Percentiles rank a stretch among this genome's conserved stretches.
These are phyloP conservation scores for Nasonia oneida DNA, from an alignment of 2,888 invertebrate species.

Conservation along the genomic window DNA sequence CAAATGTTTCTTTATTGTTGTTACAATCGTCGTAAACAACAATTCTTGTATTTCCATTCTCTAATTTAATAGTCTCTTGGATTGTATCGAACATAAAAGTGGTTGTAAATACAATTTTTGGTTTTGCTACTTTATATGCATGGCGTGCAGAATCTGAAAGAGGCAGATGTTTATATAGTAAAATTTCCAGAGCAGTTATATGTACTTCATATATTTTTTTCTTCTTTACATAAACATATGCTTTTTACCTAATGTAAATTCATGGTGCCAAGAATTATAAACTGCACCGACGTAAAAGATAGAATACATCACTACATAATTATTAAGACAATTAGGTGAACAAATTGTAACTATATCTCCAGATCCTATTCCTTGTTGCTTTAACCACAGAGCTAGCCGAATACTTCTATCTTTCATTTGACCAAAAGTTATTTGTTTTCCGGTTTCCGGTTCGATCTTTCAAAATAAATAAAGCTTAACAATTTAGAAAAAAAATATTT, in stretches of 20 bases:
- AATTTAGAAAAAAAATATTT: neutral
- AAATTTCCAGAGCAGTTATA: too few relatives aligned
- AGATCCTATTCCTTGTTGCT: neutral
- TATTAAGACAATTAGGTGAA: neutral
- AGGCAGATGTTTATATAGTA: neutral
- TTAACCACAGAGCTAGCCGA: conserved; percentile 71
- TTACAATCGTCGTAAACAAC: neutral
- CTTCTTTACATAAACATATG: neutral
- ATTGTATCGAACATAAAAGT: neutral
- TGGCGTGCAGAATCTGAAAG: neutral
- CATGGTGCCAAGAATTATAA: neutral
- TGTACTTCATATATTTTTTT: too few relatives aligned
- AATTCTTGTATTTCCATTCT: neutral
- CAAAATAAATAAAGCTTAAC: neutral
- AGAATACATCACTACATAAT: neutral
- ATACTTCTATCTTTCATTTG: conserved; percentile 66
- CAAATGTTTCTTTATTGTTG: neutral
- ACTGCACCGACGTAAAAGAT: neutral
- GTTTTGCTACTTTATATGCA: neutral
- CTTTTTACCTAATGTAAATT: neutral
- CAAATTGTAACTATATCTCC: neutral
- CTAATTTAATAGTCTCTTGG: neutral
- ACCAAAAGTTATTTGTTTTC: conserved; percentile 57
- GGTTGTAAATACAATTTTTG: neutral
- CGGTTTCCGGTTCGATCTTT: neutral